Percentiles rank a stretch among this genome's conserved stretches.
Conservation (phyloP, 1,140 invertebrate species). For the Melitaea cinxia region DNA sequence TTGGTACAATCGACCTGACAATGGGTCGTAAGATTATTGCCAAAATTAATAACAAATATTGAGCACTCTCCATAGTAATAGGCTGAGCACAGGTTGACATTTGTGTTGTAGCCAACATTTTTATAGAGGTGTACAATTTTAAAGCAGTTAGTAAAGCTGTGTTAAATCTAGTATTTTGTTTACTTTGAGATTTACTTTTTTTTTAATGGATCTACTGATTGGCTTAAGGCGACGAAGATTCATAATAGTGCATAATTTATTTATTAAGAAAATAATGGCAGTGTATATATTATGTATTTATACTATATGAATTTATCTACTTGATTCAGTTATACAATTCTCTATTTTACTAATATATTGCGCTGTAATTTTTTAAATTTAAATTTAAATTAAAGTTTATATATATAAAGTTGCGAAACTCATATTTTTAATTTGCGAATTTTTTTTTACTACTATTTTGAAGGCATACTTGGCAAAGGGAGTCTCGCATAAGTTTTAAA, state of each 20-base stretch:
- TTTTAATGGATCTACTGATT: not conserved
- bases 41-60: slow-evolving; percentile 33
- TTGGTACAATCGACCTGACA: slow-evolving; percentile 35
- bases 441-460: not conserved
- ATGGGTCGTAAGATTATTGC: slow-evolving; percentile 27
- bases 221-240: not conserved
- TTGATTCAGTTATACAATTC: not conserved
- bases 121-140: slow-evolving; percentile 10
- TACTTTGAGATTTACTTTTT: not conserved
- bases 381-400: not conserved
- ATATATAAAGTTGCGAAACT: slow-evolving; percentile 1
- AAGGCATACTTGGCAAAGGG: slow-evolving; percentile 28
- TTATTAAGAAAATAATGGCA: not conserved
- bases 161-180: not conserved
- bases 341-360: slow-evolving; percentile 1
- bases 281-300: slow-evolving; percentile 17
- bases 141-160: slow-evolving; percentile 1
- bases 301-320: not conserved
- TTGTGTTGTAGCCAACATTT: not conserved
- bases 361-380: not conserved
- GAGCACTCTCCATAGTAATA: slow-evolving; percentile 12
- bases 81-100: not conserved
- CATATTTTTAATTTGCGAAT: not conserved
- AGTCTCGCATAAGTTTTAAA: slow-evolving; percentile 8
- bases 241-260: not conserved